These are phyloP conservation scores for Drosophila punjabiensis DNA, from an alignment of 1,140 invertebrate genomes.

Conservation along the genomic window DNA sequence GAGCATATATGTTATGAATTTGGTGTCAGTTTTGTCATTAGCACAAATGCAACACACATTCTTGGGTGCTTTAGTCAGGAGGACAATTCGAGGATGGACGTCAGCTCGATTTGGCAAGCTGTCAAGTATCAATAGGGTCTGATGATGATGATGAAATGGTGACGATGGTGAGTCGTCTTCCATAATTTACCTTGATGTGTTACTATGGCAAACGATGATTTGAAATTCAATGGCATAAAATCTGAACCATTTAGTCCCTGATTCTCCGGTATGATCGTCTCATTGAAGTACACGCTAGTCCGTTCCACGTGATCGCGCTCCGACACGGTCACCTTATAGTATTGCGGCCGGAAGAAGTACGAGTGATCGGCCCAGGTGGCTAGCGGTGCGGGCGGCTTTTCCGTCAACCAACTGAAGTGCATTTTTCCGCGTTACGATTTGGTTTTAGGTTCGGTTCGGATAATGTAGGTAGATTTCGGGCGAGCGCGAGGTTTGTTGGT, in stretches of 20 bases:
- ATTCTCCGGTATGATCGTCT: constrained; percentile 84
- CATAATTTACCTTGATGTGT: constrained; percentile 88
- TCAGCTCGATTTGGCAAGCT: constrained; percentile 7
- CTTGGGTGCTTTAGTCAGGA: constrained; percentile 64
- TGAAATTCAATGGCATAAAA: constrained; percentile 87
- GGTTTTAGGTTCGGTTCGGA: constrained; percentile 4
- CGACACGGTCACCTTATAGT: constrained; percentile 87
- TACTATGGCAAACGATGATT: constrained; percentile 88
- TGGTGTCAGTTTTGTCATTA: constrained; percentile 77
- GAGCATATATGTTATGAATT: constrained; percentile 33
- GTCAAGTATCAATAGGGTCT: constrained; percentile 10
- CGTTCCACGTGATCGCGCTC: constrained; percentile 87
- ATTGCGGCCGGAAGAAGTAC: constrained; percentile 82
- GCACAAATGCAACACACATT: constrained; percentile 72
- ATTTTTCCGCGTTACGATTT: constrained; percentile 65
- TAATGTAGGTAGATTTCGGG: constrained; percentile 8
- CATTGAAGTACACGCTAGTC: constrained; percentile 87
- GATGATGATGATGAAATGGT: background rate
- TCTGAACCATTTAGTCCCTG: constrained; percentile 84
- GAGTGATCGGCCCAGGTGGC: constrained; percentile 86
- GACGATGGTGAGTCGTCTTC: background rate
- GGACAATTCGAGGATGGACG: constrained; percentile 9
- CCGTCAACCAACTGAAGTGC: constrained; percentile 83
- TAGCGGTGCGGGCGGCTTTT: constrained; percentile 74
- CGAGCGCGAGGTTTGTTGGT: constrained; percentile 17